Percentiles rank a stretch among this genome's conserved stretches.
These are phyloP conservation scores for Bolinopsis microptera DNA, from an alignment of 37 sponge, comb jelly and placozoan species.

Conservation along the genomic window DNA sequence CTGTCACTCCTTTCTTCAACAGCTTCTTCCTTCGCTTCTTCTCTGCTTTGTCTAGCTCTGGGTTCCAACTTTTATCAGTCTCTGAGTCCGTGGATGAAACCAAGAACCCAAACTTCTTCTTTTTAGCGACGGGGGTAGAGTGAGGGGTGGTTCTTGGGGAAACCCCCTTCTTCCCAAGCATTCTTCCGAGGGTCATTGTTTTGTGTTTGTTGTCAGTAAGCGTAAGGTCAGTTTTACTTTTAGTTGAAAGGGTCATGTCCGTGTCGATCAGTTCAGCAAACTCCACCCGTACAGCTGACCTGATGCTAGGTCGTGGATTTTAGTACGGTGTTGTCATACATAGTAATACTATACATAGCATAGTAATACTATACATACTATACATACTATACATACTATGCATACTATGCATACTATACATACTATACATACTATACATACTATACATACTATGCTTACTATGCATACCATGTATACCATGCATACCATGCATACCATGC, in stretches of 20 bases:
- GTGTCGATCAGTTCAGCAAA: neutral
- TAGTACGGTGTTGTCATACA: neutral
- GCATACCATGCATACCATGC: too few species aligned
- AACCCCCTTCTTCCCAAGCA: neutral
- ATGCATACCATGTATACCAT: too few species aligned
- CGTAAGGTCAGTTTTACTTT: neutral
- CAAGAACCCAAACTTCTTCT: neutral
- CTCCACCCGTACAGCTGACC: neutral
- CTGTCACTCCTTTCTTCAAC: neutral
- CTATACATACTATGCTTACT: too few species aligned
- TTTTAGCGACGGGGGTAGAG: neutral
- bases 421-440: too few species aligned
- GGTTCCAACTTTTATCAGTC: neutral
- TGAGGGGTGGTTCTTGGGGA: neutral
- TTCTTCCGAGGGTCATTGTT: neutral
- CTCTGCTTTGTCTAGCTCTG: neutral
- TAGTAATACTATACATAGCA: too few species aligned
- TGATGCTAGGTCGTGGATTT: neutral
- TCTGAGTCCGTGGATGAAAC: neutral
- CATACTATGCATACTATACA: too few species aligned
- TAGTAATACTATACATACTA: too few species aligned
- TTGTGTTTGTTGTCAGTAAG: neutral
- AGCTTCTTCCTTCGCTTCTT: neutral
- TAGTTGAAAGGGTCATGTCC: neutral
- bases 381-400: too few species aligned